Base-by-base conservation (phyloP, 1,140 invertebrate genomes). In the Sitodiplosis mosellana region DNA sequence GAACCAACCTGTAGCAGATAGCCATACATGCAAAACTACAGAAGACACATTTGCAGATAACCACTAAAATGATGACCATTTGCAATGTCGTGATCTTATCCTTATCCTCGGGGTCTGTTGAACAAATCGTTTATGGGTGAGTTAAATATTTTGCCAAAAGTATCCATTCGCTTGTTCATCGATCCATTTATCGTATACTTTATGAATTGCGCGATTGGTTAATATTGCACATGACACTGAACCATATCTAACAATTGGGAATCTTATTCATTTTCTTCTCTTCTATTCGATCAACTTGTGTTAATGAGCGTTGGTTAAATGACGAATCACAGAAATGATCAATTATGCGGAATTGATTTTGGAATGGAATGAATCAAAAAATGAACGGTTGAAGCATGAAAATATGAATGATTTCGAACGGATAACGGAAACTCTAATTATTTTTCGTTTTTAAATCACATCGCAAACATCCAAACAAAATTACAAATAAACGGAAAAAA, bases 1-100 rank as follows among this genome's bases (percentile, higher is more conserved):
- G n/a, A n/a, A 73, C 75, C 68, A 86, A 89, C 87, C 89, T 91
- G 84, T 90, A 92, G 77, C 87, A 92, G 76, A 87, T 80, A 65
- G 88, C 87, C 75, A 88, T 78, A 72, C 88, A 76, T 66, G 87
- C 84, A 79, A 93, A 89, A 75, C 81, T 83, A 76, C 91, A 79
- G 80, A 92, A 90, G 75, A 92, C 85, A 64, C 78, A 78, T 63
- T 84, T 89, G 64, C 91, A 85, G 65, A 89, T 87, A 64, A 80
- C 78, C 61, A 88, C 83, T 73, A 93, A 78, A 69, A 91, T 84
- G 70, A 91, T 76, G 66, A 92, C 87, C 80, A 92, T 80, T 64
- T 76, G 76, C 67, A 85, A 76, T 57, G 87, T 88, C 73, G 83
- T 87, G 69, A 91, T 76, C 69, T 83, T 82, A 71, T 78, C 76